These are phyloP conservation scores for Matsumurasca onukii DNA, from an alignment of 1,140 invertebrate genomes.

Conservation along the genomic window DNA sequence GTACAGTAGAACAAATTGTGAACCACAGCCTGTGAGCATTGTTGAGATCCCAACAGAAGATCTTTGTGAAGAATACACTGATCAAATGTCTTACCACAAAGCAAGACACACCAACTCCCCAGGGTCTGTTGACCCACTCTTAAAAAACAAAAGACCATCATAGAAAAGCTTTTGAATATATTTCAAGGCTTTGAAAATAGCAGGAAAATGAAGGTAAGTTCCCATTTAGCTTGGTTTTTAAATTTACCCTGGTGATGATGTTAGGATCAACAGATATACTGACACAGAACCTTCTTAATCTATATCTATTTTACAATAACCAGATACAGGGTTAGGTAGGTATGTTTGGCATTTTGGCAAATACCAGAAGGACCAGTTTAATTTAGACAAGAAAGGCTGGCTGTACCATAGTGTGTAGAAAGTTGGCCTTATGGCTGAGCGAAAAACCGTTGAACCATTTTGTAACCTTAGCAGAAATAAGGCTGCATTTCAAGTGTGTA, in stretches of 20 bases:
- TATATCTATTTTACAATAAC: conserved; percentile 15
- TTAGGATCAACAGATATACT: neutral
- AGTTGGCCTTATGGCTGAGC: no score
- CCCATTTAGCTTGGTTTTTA: neutral
- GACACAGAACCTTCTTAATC: neutral
- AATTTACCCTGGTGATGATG: neutral
- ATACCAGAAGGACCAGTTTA: neutral
- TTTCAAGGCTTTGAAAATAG: conserved; percentile 93
- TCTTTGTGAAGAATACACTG: conserved; percentile 34
- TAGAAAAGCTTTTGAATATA: conserved; percentile 92
- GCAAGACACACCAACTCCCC: conserved; percentile 52
- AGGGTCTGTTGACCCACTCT: conserved; percentile 80
- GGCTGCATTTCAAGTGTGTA: no score
- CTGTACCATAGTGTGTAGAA: no score
- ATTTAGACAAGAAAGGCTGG: neutral
- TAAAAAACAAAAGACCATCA: conserved; percentile 95
- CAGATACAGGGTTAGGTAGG: neutral
- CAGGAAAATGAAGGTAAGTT: conserved; percentile 84
- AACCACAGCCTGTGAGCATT: neutral
- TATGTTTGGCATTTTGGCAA: neutral
- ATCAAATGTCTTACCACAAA: conserved; percentile 42
- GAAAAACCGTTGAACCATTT: no score
- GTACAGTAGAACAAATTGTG: conserved; percentile 6
- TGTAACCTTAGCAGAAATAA: no score
- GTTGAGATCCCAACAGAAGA: conserved; percentile 44